phyloP scores from a whole-genome alignment of 2,797 vertebrate species.

The Acropternis orthonyx region DNA sequence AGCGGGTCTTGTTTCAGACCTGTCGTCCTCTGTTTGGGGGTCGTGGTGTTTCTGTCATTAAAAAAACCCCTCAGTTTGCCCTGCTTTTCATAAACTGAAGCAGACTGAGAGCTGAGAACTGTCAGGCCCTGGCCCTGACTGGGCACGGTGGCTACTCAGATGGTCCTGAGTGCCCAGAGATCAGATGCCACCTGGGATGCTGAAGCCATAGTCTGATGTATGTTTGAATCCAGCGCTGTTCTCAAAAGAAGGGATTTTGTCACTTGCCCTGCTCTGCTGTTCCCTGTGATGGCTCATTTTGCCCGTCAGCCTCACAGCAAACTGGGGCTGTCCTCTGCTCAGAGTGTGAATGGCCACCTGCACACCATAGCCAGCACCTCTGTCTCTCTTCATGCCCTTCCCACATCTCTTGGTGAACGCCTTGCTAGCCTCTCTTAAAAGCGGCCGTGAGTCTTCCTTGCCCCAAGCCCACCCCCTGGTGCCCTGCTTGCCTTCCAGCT shows the following conservation, averaged over 20 bases:
- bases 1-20: background rate
- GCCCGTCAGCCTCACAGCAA: background rate
- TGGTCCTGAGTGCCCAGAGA: background rate
- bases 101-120: background rate
- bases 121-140: background rate
- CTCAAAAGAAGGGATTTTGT: background rate
- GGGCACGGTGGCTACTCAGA: accelerated
- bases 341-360: accelerated
- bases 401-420: background rate
- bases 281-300: background rate
- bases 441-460: background rate
- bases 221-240: background rate
- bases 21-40: background rate
- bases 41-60: background rate
- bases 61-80: background rate
- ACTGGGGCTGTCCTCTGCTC: background rate
- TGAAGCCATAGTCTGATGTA: background rate
- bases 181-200: background rate
- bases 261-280: background rate
- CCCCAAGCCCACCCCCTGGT: background rate
- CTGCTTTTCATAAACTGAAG: background rate
- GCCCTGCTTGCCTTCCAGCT: background rate
- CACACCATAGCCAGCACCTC: background rate
- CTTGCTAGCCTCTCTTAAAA: background rate
- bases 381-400: background rate